These are phyloP conservation scores for Peromyscus attwateri DNA, from an alignment of 2,797 vertebrate genomes.

Conservation along the genomic window DNA sequence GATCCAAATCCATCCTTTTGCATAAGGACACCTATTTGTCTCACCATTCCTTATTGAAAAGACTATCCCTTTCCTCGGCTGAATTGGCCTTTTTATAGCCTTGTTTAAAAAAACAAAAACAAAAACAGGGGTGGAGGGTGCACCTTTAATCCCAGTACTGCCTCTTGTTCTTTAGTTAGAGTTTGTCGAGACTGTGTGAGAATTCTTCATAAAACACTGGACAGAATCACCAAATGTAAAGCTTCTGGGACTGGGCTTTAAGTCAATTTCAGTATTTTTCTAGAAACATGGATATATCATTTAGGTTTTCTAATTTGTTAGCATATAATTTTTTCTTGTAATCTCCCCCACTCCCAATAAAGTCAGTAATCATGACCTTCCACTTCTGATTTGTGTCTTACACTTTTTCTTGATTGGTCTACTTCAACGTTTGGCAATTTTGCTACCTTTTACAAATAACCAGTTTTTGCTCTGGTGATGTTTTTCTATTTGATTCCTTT, in stretches of 20 bases:
- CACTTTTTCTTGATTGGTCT: neutral
- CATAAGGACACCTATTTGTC: neutral
- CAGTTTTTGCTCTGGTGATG: neutral
- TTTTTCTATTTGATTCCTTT: neutral
- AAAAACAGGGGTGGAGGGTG: too few species aligned
- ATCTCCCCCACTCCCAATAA: neutral
- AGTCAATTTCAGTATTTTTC: conserved; percentile 7
- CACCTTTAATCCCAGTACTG: too few species aligned
- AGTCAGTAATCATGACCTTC: neutral
- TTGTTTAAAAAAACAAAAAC: neutral
- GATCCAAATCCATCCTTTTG: conserved; percentile 3
- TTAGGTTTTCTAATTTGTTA: neutral
- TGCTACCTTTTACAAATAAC: neutral
- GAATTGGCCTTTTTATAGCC: neutral
- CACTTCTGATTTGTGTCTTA: neutral
- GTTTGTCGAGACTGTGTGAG: neutral
- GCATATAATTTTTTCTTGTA: neutral
- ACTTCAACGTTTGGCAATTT: neutral
- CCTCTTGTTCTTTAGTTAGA: neutral
- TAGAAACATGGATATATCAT: neutral
- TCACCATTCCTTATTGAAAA: conserved; percentile 10
- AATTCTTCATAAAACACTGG: conserved; percentile 25
- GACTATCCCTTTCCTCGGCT: neutral
- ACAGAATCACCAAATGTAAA: neutral
- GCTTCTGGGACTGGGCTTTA: neutral